phyloP scores from a whole-genome alignment of 2,113 vertebrate species.

The Mohoua ochrocephala region DNA sequence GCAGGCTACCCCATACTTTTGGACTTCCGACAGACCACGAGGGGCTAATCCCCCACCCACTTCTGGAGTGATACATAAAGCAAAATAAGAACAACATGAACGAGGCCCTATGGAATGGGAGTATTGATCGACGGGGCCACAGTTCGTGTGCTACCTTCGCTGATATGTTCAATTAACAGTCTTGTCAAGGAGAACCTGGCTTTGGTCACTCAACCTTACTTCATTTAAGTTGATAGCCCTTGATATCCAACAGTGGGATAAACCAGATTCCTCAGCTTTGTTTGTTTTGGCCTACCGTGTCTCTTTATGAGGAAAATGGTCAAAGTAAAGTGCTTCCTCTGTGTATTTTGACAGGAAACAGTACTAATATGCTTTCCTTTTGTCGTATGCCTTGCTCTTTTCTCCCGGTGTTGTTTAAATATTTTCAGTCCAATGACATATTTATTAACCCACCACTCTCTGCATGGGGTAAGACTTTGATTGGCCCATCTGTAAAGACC shows the following conservation, averaged over 20 bases:
- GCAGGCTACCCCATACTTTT: constrained; percentile 12
- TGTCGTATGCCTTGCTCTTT: constrained; percentile 76
- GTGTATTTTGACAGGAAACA: constrained; percentile 84
- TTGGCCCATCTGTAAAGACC: constrained; percentile 70
- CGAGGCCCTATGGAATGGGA: background rate
- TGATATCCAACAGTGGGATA: constrained; percentile 69
- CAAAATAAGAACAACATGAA: background rate
- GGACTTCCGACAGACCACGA: background rate
- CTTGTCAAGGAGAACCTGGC: constrained; percentile 49
- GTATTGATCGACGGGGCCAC: background rate
- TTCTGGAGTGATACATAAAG: background rate
- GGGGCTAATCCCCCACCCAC: background rate
- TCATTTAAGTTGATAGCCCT: constrained; percentile 63
- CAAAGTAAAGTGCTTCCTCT: constrained; percentile 83
- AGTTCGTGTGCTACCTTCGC: background rate
- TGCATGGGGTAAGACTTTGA: constrained; percentile 69
- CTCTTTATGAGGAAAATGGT: constrained; percentile 80
- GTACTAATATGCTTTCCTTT: constrained; percentile 78
- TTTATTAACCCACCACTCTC: constrained; percentile 78
- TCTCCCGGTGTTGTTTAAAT: constrained; percentile 76
- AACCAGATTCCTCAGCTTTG: constrained; percentile 76
- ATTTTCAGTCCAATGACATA: constrained; percentile 80
- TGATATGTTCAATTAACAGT: constrained; percentile 19
- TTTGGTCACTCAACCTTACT: constrained; percentile 58
- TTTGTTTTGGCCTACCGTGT: constrained; percentile 78